Percentiles rank a stretch among this genome's conserved stretches.
phyloP scores from a whole-genome alignment of 1,140 invertebrate species.

The Polypedilum vanderplanki region DNA sequence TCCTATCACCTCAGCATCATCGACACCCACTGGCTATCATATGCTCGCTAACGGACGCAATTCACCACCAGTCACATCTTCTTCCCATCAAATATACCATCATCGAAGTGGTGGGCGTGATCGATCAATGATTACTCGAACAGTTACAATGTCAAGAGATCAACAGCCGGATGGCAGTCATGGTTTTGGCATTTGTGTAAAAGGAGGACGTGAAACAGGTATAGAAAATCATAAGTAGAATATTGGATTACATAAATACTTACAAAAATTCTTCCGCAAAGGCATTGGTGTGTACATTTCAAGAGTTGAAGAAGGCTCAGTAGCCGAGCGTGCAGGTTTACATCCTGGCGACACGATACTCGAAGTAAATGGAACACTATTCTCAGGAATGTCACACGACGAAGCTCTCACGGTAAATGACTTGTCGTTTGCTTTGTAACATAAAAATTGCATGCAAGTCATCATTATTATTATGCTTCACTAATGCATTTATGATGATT shows the following conservation, averaged over 20 bases:
- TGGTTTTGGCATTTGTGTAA: constrained; percentile 82
- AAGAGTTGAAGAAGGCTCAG: constrained; percentile 75
- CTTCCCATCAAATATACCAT: constrained; percentile 33
- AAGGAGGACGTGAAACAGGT: constrained; percentile 81
- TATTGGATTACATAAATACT: too few relatives aligned
- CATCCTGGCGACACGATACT: constrained; percentile 82
- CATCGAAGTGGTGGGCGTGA: constrained; percentile 42
- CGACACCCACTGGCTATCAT: constrained; percentile 43
- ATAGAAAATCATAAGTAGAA: constrained; percentile 33
- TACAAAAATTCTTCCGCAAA: constrained; percentile 40
- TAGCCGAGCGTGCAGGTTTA: constrained; percentile 74
- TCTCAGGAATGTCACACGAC: constrained; percentile 77
- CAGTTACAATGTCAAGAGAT: constrained; percentile 74
- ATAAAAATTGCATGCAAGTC: constrained; percentile 7
- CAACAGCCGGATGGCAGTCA: constrained; percentile 62
- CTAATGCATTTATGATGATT: neutral
- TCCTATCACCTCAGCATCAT: constrained; percentile 43
- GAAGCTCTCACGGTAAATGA: constrained; percentile 73
- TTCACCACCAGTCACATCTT: neutral
- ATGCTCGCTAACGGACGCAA: neutral
- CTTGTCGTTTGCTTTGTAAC: constrained; percentile 19
- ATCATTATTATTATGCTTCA: neutral
- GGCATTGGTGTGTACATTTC: constrained; percentile 83
- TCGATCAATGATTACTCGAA: constrained; percentile 53
- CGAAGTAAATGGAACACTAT: constrained; percentile 81